Percentiles rank a stretch among this genome's conserved stretches.
These are phyloP conservation scores for Percopsis omiscomaycus DNA, from an alignment of 2,797 vertebrate species.

Conservation along the genomic window DNA sequence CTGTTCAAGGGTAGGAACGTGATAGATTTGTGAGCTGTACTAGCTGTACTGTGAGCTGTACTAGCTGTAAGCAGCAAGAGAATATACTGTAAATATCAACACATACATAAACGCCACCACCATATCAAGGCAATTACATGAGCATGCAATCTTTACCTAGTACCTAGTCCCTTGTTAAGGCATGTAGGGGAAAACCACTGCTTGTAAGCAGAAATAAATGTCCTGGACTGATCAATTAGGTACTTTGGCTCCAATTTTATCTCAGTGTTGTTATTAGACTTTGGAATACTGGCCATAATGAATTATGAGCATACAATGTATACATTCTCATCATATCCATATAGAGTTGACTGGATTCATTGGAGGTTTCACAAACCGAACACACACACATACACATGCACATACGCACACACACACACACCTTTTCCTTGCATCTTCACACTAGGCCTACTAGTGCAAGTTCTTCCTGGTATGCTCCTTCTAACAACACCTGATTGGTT, in stretches of 20 bases:
- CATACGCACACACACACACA: conserved; percentile 8
- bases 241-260: background rate
- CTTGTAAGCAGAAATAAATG: conserved; percentile 4
- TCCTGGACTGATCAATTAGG: conserved; percentile 3
- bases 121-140: too few relatives aligned
- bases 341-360: too few relatives aligned
- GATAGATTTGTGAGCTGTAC: too few relatives aligned
- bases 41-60: too few relatives aligned
- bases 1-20: too few relatives aligned
- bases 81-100: too few relatives aligned
- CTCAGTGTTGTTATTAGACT: background rate
- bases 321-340: background rate
- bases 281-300: background rate
- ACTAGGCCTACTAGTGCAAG: conserved; percentile 47
- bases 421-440: conserved; percentile 9
- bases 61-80: too few relatives aligned
- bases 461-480: conserved; percentile 45
- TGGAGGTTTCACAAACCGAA: background rate
- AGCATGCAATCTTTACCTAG: too few relatives aligned
- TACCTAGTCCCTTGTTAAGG: too few relatives aligned
- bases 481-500: conserved; percentile 65
- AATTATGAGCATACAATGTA: background rate
- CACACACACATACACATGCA: background rate
- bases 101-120: too few relatives aligned
- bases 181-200: background rate